A percentile compares a stretch with the other conserved stretches of the same genome.
Evolutionary conservation across 2,797 vertebrate genomes (phyloP).

Genomic region (Xenentodon cancila): DNA sequence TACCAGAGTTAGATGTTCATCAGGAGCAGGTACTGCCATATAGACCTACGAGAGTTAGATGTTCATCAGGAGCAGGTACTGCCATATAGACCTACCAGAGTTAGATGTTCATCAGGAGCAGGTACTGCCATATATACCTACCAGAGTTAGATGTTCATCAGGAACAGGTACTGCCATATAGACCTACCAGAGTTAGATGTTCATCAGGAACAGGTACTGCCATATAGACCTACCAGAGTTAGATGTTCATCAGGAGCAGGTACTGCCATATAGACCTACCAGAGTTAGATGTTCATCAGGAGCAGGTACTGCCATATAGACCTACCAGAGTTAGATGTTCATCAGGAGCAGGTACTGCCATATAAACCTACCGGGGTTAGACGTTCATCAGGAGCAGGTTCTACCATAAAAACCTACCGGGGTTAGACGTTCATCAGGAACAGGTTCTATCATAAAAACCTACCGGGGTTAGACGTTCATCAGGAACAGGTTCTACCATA

Average conservation of each 20-base stretch:
- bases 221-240: background rate
- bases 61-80: conserved; percentile 91
- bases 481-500: conserved; percentile 90
- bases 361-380: background rate
- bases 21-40: conserved; percentile 90
- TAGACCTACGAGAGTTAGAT: background rate
- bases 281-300: conserved; percentile 69
- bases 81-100: background rate
- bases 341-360: conserved; percentile 91
- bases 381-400: conserved; percentile 90
- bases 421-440: conserved; percentile 77
- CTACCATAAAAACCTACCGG: background rate
- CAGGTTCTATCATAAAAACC: conserved; percentile 82
- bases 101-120: conserved; percentile 83
- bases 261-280: conserved; percentile 48
- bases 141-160: conserved; percentile 55
- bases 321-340: background rate
- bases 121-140: conserved; percentile 73
- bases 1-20: background rate
- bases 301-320: conserved; percentile 85
- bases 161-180: conserved; percentile 87
- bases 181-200: background rate
- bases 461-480: background rate
- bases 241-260: conserved; percentile 87
- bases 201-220: conserved; percentile 91